These are phyloP conservation scores for Thymelicus sylvestris DNA, from an alignment of 2,888 invertebrate genomes.

Conservation along the genomic window DNA sequence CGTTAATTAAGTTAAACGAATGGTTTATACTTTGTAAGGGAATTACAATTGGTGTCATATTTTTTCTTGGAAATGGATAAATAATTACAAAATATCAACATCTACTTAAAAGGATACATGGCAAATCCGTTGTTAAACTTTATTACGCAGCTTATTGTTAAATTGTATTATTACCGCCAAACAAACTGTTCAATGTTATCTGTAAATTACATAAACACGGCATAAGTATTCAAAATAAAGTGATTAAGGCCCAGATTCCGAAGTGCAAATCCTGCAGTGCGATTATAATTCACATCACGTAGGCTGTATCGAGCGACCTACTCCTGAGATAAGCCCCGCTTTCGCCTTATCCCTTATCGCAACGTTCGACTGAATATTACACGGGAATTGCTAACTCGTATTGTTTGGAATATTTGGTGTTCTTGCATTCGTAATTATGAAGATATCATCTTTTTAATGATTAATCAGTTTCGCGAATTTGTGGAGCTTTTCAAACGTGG, in stretches of 20 bases:
- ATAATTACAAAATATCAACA: too few species aligned
- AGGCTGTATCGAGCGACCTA: conserved; percentile 68
- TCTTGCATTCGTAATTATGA: background rate
- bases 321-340: conserved; percentile 53
- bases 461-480: background rate
- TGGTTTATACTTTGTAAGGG: too few species aligned
- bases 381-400: conserved; percentile 45
- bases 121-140: too few species aligned
- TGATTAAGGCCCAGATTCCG: background rate
- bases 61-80: too few species aligned
- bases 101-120: too few species aligned
- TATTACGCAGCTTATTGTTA: too few species aligned
- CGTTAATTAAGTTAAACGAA: conserved; percentile 22
- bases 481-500: background rate
- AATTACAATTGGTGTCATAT: too few species aligned
- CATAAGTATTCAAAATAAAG: background rate
- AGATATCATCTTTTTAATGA: background rate
- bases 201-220: background rate
- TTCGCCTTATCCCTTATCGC: conserved; percentile 40
- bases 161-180: too few species aligned
- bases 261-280: conserved; percentile 24
- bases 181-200: background rate
- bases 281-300: conserved; percentile 59
- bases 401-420: conserved; percentile 11
- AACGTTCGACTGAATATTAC: conserved; percentile 45